phyloP scores from a whole-genome alignment of 2,113 vertebrate species.

The Oxygymnocypris stewartii region DNA sequence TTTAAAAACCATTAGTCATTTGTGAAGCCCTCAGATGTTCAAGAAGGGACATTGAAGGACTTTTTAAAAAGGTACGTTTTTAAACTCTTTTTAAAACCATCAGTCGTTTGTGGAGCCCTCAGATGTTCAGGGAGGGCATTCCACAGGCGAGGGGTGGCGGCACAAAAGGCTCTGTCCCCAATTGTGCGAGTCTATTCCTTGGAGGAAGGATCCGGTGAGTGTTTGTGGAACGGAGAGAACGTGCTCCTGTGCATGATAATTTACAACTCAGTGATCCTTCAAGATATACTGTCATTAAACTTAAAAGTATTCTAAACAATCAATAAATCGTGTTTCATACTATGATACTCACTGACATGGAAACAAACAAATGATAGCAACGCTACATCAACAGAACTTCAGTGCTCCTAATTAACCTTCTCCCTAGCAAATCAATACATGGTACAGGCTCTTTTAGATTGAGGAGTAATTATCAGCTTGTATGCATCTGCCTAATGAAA shows the following conservation, averaged over 20 bases:
- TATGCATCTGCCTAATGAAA: slow-evolving; percentile 78
- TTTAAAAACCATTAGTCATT: no score
- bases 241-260: background rate
- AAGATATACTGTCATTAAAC: background rate
- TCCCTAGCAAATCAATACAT: slow-evolving; percentile 78
- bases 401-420: slow-evolving; percentile 78
- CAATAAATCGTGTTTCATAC: background rate
- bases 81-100: no score
- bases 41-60: no score
- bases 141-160: no score
- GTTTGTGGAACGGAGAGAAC: no score
- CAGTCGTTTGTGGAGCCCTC: no score
- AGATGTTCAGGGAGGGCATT: no score
- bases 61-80: no score
- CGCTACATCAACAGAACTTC: slow-evolving; percentile 50
- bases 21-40: no score
- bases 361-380: slow-evolving; percentile 19
- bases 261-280: background rate
- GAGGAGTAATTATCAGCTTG: slow-evolving; percentile 78
- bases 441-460: slow-evolving; percentile 66
- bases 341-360: background rate
- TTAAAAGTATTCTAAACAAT: background rate
- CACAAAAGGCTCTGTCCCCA: no score
- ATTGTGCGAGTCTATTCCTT: no score
- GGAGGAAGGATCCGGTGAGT: no score